Evolutionary conservation across 92 coral and sea anemone genomes (phyloP), one percentile per base, ranked within the genome.

Genomic region (Epizoanthus rinbou): DNA sequence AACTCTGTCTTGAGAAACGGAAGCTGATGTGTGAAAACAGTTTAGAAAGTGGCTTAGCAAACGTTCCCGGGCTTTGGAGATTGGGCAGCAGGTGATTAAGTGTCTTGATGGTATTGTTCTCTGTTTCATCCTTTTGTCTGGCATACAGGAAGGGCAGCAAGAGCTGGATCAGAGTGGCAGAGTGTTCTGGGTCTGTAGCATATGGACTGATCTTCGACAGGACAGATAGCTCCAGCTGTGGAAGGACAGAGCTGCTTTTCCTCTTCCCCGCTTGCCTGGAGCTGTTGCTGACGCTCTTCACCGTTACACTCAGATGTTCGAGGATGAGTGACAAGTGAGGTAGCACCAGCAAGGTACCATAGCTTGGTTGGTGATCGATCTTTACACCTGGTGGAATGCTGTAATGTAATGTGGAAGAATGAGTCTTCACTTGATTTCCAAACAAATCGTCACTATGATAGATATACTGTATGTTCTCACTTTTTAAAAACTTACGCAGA

Each of bases 141-240:
- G 88, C 72, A 33, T 86, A 81, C 59, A 97, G 56, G 62, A 90
- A 89, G 11, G 98, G 99, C 31, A 97, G 28, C 45, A 97, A 83
- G 13, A 94, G 87, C 0, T 79, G 87, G 3, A 94, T 78, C 3
- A 97, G 88, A 8, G 88, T 73, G 2, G 90, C 84, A 7, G 98
- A 97, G 67, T 92, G 91, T 15, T 90, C 86, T 9, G 95, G 80
- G 79, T 94, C 95, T 9, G 78, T 75, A 24, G 95, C 91, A 43
- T 86, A 94, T 9, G 97, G 98, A 64, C 99, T 97, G 84, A 97
- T 88, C 78, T 91, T 97, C 8, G 99, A 97, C 83, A 97, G 80
- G 23, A 97, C 94, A 7, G 98, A 92, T 3, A 97, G 89, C 58
- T 94, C 99, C 43, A 91, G 89, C 33, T 73, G 89, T 14, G 99